phyloP scores from a whole-genome alignment of 2,797 vertebrate genomes.

The Smutsia gigantea region DNA sequence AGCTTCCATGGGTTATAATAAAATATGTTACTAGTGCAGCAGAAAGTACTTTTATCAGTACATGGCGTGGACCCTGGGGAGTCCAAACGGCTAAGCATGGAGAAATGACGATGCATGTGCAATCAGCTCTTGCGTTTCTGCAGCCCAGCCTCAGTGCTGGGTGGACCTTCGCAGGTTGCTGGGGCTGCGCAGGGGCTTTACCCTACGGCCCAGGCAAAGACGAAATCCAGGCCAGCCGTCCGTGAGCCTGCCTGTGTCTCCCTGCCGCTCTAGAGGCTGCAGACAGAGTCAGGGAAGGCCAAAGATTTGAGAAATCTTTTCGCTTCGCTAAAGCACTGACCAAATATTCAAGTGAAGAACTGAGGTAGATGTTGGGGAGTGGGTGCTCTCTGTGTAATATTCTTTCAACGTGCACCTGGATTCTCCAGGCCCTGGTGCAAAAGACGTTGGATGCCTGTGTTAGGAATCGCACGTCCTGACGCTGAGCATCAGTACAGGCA shows the following conservation, averaged over 20 bases:
- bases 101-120: accelerated
- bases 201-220: too few relatives aligned
- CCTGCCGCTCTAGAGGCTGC: not conserved
- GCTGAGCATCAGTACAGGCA: accelerated
- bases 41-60: not conserved
- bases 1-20: not conserved
- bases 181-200: too few relatives aligned
- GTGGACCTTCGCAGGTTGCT: not conserved
- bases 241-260: too few relatives aligned
- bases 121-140: accelerated
- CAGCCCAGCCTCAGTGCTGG: accelerated
- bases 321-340: not conserved
- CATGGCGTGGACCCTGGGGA: not conserved
- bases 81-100: not conserved
- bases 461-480: accelerated
- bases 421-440: not conserved
- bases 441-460: accelerated
- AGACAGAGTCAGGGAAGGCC: not conserved
- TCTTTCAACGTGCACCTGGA: accelerated
- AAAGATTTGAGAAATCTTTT: not conserved
- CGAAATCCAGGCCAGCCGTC: too few relatives aligned
- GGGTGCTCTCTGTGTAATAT: not conserved
- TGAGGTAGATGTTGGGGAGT: not conserved
- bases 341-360: not conserved
- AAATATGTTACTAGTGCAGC: not conserved